Conservation (phyloP, 2,797 vertebrate genomes). For the Ptychobarbus kaznakovi region DNA sequence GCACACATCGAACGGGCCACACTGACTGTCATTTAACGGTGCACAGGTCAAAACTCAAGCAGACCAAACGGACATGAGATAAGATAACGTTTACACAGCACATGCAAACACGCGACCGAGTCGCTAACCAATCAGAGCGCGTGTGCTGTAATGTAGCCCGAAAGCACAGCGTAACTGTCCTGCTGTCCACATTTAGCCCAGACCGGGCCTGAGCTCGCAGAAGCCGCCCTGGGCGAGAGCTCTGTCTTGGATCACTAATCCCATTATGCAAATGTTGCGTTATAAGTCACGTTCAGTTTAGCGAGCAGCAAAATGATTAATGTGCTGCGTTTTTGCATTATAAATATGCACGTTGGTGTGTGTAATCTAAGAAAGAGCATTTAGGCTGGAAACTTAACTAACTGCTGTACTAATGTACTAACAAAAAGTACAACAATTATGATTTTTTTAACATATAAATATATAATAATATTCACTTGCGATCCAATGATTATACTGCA, state of each 20-base stretch:
- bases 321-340: conserved; percentile 64
- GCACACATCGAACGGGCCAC: conserved; percentile 24
- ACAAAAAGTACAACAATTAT: no score
- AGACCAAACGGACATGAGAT: background rate
- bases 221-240: conserved; percentile 52
- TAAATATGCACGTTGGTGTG: conserved; percentile 39
- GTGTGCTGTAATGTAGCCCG: background rate
- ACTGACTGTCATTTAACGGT: background rate
- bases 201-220: background rate
- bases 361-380: conserved; percentile 23
- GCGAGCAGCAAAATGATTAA: conserved; percentile 60
- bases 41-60: background rate
- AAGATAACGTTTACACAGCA: background rate
- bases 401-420: background rate
- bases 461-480: background rate
- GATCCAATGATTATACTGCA: background rate
- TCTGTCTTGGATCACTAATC: conserved; percentile 68
- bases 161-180: background rate
- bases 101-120: background rate
- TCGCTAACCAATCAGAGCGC: background rate
- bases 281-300: conserved; percentile 73
- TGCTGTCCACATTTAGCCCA: conserved; percentile 18
- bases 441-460: background rate
- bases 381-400: background rate
- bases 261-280: conserved; percentile 75